Percentiles rank a stretch among this genome's conserved stretches.
phyloP scores from a whole-genome alignment of 2,888 invertebrate species.

The Ophion obscuratus region DNA sequence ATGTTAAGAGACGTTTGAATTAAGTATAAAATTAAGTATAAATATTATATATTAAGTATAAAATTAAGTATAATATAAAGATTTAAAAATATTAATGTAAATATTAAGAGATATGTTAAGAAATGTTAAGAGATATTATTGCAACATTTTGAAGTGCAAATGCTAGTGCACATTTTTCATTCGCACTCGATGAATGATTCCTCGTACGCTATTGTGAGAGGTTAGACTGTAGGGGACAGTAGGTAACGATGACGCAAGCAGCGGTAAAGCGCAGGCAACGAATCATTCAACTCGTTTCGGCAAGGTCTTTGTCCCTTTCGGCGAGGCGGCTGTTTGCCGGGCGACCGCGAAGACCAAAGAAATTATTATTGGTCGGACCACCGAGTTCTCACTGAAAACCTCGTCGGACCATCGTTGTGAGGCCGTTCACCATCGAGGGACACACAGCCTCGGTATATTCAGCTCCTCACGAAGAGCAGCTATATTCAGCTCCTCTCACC shows the following conservation, averaged over 20 bases:
- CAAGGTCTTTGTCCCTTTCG: slow-evolving; percentile 64
- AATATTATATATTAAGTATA: no score
- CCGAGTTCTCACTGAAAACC: slow-evolving; percentile 48
- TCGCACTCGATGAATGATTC: background rate
- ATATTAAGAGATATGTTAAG: no score
- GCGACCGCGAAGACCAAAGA: slow-evolving; percentile 45
- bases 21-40: no score
- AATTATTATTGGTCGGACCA: slow-evolving; percentile 59
- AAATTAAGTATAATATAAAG: no score
- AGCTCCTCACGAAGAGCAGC: slow-evolving; percentile 23
- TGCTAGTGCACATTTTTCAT: background rate
- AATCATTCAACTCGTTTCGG: slow-evolving; percentile 61
- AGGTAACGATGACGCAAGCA: slow-evolving; percentile 40
- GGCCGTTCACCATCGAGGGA: slow-evolving; percentile 49
- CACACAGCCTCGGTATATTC: background rate
- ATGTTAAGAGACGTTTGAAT: no score
- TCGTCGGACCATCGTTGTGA: slow-evolving; percentile 32
- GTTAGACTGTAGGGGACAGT: background rate
- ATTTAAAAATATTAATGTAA: no score
- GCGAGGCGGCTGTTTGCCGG: slow-evolving; percentile 28
- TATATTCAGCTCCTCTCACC: slow-evolving; percentile 31
- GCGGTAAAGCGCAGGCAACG: slow-evolving; percentile 15
- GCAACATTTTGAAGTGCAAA: background rate
- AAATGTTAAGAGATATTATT: background rate
- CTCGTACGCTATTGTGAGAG: background rate